Conservation (phyloP, 2,888 invertebrate genomes). For the Drosophila emarginata region DNA sequence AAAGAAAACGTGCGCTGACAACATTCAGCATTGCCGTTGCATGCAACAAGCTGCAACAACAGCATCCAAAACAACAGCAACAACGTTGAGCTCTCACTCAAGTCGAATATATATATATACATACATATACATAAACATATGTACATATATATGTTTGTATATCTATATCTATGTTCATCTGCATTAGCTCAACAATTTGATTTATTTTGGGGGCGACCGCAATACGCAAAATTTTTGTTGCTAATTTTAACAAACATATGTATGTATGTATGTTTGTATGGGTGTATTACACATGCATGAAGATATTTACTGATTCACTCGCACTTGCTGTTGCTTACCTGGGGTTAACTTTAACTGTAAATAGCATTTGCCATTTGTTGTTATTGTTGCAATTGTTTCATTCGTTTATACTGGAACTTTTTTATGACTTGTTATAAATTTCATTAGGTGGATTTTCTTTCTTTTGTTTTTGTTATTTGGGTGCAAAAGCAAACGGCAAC, state of each 20-base stretch:
- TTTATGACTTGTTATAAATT: conserved; percentile 17
- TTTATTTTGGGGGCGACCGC: conserved; percentile 53
- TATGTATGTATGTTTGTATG: too few relatives aligned
- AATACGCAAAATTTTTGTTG: conserved; percentile 42
- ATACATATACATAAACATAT: conserved; percentile 22
- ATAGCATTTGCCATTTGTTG: conserved; percentile 20
- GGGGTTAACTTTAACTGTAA: conserved; percentile 55
- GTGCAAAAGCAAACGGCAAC: conserved; percentile 35
- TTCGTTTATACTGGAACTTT: conserved; percentile 17
- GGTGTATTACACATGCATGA: too few relatives aligned
- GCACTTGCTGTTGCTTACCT: conserved; percentile 10
- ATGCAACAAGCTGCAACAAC: conserved; percentile 61
- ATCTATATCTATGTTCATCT: conserved; percentile 17
- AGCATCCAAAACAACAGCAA: conserved; percentile 8
- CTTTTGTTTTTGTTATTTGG: conserved; percentile 10
- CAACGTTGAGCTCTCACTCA: conserved; percentile 8
- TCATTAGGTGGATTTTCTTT: conserved; percentile 19
- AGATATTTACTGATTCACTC: conserved; percentile 3
- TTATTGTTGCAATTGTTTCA: conserved; percentile 17
- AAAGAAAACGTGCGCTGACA: conserved; percentile 56
- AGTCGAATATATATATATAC: conserved; percentile 19
- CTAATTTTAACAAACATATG: conserved; percentile 36
- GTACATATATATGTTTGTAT: conserved; percentile 51
- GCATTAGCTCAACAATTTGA: conserved; percentile 64
- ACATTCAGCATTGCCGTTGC: conserved; percentile 53